Evolutionary conservation across 2,888 invertebrate genomes (phyloP), one percentile per base, ranked within the genome.

Genomic region (Flabesymbios commensalis): DNA sequence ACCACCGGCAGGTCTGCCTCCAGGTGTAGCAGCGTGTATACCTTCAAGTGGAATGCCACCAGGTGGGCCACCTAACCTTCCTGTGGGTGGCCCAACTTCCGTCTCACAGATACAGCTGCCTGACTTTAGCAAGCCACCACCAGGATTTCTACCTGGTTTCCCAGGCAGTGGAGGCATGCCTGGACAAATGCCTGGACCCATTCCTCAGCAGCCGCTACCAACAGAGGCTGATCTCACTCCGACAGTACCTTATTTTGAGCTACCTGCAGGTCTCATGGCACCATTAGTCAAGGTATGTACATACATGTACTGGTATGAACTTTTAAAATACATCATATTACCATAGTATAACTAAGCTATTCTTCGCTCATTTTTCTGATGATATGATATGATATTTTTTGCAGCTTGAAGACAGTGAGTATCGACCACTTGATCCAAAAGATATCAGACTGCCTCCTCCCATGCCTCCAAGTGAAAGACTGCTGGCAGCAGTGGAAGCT

Each of bases 221-320:
- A 68, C 68, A 17, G 78, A 79, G 33, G 74, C 76, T 54, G 79
- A 80, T 62, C 74, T 83, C 53, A 88, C 92, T 84, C 96, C 96
- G 29, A 90, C 91, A 29, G 90, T 93, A 73, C 95, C 97, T 53
- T 99, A 98, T 83, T 98, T 91, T 81, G 97, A 98, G 80, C 86
- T 98, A 68, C 98, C 99, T 1, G 97, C 98, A 58, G 98, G 97
- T 47, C 87, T 99, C 24, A 97, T 99, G 90, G 95, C 96, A 60
- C 94, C 97, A n/a, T 87, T 97, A 17, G 92, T 99, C 63, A 92
- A 91, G 87, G 90, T 91, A 83, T 82, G 83, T n/a, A n/a, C n/a
- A n/a, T n/a, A n/a, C n/a, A n/a, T n/a, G n/a, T n/a, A n/a, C n/a
- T n/a, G n/a, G n/a, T n/a, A n/a, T n/a, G n/a, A n/a, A n/a, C n/a